Conservation (phyloP, 2,888 invertebrate genomes). For the Polymixis flavicincta region DNA sequence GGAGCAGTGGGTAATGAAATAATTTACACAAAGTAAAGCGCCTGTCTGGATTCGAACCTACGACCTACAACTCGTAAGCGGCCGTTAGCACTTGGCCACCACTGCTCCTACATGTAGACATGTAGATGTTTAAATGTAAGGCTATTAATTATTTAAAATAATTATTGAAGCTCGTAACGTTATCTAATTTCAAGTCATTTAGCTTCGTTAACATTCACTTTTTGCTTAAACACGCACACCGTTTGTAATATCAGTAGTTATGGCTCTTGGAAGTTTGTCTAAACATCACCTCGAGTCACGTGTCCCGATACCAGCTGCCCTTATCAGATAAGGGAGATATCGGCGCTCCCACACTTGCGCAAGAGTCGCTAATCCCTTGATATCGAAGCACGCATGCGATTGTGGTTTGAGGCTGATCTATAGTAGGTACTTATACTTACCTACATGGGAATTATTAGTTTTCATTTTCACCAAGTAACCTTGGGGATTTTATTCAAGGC, state of each 20-base stretch:
- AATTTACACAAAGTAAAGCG: no score
- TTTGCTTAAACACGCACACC: background rate
- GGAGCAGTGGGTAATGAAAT: no score
- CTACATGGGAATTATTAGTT: background rate
- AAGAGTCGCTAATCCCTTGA: slow-evolving; percentile 45
- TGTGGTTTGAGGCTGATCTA: slow-evolving; percentile 30
- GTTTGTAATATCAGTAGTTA: background rate
- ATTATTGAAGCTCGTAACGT: no score
- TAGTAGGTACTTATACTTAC: slow-evolving; percentile 5
- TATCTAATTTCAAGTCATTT: no score
- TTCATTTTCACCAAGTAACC: background rate
- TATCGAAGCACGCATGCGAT: slow-evolving; percentile 41
- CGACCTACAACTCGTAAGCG: no score
- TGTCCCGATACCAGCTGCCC: slow-evolving; percentile 23
- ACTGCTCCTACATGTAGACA: no score
- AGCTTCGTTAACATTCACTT: background rate
- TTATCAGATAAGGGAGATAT: slow-evolving; percentile 53
- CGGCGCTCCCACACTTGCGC: slow-evolving; percentile 52
- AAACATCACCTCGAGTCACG: slow-evolving; percentile 28
- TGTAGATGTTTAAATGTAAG: no score
- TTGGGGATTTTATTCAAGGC: background rate
- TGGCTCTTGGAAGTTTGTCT: background rate
- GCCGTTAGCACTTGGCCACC: no score
- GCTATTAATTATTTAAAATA: no score
- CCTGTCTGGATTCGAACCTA: no score